Conservation (phyloP, 2,113 vertebrate genomes). For the Sceloporus tristichus region DNA sequence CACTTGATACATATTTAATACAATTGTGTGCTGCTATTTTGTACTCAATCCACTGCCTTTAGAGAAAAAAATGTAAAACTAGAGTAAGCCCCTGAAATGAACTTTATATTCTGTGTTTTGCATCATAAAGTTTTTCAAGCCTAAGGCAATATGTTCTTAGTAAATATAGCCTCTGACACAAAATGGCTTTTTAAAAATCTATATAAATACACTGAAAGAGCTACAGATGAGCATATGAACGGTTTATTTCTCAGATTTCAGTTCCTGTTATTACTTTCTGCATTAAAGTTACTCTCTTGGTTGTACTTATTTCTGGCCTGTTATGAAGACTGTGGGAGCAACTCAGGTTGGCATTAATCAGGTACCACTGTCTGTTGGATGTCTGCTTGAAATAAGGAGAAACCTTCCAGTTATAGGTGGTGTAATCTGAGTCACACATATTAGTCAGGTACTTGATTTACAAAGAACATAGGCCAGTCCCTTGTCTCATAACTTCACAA, state of each 20-base stretch:
- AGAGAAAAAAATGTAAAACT: not conserved
- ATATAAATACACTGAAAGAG: not conserved
- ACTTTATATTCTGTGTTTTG: not conserved
- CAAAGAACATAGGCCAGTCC: not conserved
- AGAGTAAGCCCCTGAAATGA: not conserved
- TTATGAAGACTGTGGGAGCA: not conserved
- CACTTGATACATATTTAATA: conserved; percentile 21
- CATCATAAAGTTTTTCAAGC: not conserved
- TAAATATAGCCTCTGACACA: not conserved
- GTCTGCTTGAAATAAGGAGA: not conserved
- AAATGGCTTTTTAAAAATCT: not conserved
- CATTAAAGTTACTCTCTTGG: not conserved
- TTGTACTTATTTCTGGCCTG: not conserved
- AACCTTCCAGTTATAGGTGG: not conserved
- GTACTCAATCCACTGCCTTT: not conserved
- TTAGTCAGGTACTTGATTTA: not conserved
- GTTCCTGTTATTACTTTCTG: too few species aligned
- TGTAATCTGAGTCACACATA: not conserved
- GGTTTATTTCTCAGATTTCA: not conserved
- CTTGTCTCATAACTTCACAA: not conserved
- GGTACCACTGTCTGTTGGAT: not conserved
- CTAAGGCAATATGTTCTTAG: not conserved
- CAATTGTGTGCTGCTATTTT: not conserved
- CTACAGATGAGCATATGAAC: not conserved
- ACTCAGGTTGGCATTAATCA: not conserved